Evolutionary conservation across 1,140 invertebrate species (phyloP), one percentile per base, ranked within the genome.

Genomic region (Papilio glaucus): DNA sequence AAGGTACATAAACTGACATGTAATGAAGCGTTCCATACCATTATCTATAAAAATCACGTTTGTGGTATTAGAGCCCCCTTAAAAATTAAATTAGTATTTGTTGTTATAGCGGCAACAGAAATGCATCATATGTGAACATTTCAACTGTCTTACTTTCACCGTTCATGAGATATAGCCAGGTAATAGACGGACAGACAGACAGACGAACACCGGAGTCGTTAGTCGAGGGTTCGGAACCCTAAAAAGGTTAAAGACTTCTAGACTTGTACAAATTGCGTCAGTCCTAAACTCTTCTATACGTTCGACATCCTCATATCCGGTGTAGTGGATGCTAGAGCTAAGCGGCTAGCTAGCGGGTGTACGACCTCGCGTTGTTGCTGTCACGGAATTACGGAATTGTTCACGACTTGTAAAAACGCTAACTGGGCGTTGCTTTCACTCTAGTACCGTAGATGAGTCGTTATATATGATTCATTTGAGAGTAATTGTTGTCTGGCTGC

Each of bases 291-390:
- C 29, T 33, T 6, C 29, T 33, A 33, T 13, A 13, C 21, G 4
- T 57, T 57, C 49, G 49, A 57, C 49, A 21, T 57, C 10, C 24
- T 57, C 24, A 24, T 57, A 57, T 57, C 49, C 49, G 21, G 21
- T 57, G 49, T 57, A 57, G 49, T 57, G 49, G 49, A 21, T 57
- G 49, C 49, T 57, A 57, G 49, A 57, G 21, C 49, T 53, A 26
- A 33, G n/a, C 15, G 21, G 18, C 45, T 49, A 49, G 21, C n/a
- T 57, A 57, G 49, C 49, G 49, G 49, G 49, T 57, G 49, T 57
- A 57, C 49, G 49, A 57, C 9, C 49, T 26, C 49, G 7, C 49
- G 49, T 57, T 24, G 18, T 57, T 21, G 49, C 18, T 57, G 49
- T 57, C 49, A 26, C 21, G 49, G 21, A 9, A 57, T 57, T 57